These are phyloP conservation scores for Onychorhynchus coronatus DNA, from an alignment of 2,113 vertebrate genomes.

Conservation along the genomic window DNA sequence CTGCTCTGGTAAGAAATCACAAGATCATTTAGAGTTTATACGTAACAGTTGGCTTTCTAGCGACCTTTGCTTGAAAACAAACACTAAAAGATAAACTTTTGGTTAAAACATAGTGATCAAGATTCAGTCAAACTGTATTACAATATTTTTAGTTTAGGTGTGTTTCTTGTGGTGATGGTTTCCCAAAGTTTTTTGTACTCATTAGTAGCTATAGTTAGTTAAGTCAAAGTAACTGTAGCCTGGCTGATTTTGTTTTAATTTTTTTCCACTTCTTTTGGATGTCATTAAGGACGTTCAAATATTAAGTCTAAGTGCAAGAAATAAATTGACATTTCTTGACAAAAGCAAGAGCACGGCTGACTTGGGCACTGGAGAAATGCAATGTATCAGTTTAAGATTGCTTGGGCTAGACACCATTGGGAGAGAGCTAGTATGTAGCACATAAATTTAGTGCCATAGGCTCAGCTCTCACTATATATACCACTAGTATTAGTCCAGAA, in stretches of 20 bases:
- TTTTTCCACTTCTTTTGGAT: background rate
- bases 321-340: background rate
- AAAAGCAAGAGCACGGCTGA: background rate
- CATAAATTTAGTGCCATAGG: background rate
- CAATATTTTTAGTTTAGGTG: slow-evolving; percentile 51
- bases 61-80: slow-evolving; percentile 33
- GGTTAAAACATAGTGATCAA: slow-evolving; percentile 27
- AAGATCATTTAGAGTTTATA: background rate
- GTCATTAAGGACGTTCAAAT: background rate
- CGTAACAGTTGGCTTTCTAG: slow-evolving; percentile 4
- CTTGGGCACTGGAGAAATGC: background rate
- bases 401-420: background rate
- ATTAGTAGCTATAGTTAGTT: slow-evolving; percentile 18
- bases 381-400: background rate
- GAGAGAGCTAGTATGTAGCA: background rate
- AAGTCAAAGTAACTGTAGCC: background rate
- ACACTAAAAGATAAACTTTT: slow-evolving; percentile 5
- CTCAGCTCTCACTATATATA: background rate
- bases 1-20: background rate
- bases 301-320: background rate
- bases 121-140: background rate
- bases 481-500: background rate
- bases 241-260: background rate
- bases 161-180: slow-evolving; percentile 34
- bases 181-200: slow-evolving; percentile 37